Percentiles rank a stretch among this genome's conserved stretches.
phyloP scores from a whole-genome alignment of 2,888 invertebrate species.

The Byasa hedistus region DNA sequence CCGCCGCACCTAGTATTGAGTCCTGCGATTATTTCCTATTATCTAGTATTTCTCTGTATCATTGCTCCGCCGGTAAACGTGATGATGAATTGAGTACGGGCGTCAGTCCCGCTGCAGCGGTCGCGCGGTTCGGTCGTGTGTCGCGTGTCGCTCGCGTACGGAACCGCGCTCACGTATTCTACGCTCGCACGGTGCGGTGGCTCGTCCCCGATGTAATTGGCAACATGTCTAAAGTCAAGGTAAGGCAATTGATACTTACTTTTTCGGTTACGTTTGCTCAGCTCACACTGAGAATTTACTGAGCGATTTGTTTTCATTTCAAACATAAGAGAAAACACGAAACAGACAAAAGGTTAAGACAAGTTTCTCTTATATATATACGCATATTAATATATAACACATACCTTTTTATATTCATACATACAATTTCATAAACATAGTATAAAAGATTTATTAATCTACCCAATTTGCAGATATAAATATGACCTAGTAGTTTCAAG shows the following conservation, averaged over 20 bases:
- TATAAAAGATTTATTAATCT: too few species aligned
- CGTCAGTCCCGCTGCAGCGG: constrained; percentile 17
- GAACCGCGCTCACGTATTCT: background rate
- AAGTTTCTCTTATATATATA: background rate
- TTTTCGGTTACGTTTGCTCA: constrained; percentile 32
- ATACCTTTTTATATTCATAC: too few species aligned
- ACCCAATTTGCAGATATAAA: too few species aligned
- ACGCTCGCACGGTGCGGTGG: constrained; percentile 9
- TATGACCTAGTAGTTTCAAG: too few species aligned
- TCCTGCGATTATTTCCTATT: constrained; percentile 11
- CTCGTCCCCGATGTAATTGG: constrained; percentile 34
- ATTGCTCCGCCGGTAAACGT: constrained; percentile 9
- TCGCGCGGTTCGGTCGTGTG: constrained; percentile 5
- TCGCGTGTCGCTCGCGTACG: background rate
- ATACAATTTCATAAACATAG: too few species aligned
- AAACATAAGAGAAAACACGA: too few species aligned
- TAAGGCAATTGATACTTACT: constrained; percentile 48
- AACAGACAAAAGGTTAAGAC: too few species aligned
- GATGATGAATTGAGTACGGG: constrained; percentile 8
- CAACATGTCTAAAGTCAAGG: constrained; percentile 68
- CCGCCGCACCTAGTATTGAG: constrained; percentile 18
- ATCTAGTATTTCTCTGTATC: constrained; percentile 9
- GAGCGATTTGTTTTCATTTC: background rate
- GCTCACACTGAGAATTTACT: background rate
- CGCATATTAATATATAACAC: too few species aligned